Evolutionary conservation across 2,113 vertebrate species (phyloP), one percentile per base, ranked within the genome.

Genomic region (Callospermophilus lateralis): DNA sequence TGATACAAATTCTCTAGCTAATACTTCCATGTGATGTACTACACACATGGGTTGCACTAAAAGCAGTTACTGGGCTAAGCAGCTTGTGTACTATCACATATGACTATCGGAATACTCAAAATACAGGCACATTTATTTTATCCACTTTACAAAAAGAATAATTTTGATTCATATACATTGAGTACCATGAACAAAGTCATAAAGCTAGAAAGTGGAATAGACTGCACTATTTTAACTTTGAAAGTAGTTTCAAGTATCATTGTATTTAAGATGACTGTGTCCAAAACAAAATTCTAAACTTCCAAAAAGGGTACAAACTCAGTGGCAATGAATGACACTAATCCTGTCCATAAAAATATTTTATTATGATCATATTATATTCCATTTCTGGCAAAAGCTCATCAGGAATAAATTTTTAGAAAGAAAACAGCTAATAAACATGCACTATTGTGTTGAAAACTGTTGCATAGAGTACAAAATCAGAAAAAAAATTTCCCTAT

Each of bases 211-310:
- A 90, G 4, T 58, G 5, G 20, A 65, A 39, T 10, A n/a, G 22
- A 8, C 34, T 61, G 3, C 19, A 72, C 12, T n/a, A 87, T 45
- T 87, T n/a, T 65, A 53, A 65, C 13, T 39, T 48, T 53, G 61
- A 84, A 90, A 91, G 76, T 1, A 48, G 58, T 61, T 84, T 53
- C 78, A 84, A 81, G n/a, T 63, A 72, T 39, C n/a, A n/a, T 20
- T 84, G 45, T 76, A n/a, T 93, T 68, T n/a, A 90, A 90, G 42
- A 96, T 86, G 91, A 80, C 61, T 63, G 28, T 63, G 77, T 95
- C 67, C 76, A 20, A 84, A 70, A 97, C 98, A 95, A 97, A 97
- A 97, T 93, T 30, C 95, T 97, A 95, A 96, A n/a, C 92, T 93
- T 92, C 93, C 96, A 96, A 96, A 97, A 79, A 73, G 48, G n/a